These are phyloP conservation scores for Ptilonorhynchus violaceus DNA, from an alignment of 2,113 vertebrate genomes.

Conservation along the genomic window DNA sequence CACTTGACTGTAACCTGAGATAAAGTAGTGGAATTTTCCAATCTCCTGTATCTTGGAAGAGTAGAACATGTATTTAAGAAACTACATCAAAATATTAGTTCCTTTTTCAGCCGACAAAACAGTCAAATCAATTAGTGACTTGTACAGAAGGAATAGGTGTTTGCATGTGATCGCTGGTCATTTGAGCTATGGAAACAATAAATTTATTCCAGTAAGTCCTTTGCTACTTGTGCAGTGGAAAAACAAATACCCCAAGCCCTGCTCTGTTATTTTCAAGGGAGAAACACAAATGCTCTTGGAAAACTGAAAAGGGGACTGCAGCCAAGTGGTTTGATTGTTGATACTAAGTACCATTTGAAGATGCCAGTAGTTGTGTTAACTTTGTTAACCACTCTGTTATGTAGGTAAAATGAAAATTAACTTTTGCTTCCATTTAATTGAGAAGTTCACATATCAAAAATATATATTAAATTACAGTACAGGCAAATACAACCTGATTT, in stretches of 20 bases:
- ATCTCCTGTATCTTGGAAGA: neutral
- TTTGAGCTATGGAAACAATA: neutral
- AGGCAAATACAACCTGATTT: neutral
- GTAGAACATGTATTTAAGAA: neutral
- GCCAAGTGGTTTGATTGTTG: neutral
- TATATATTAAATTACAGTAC: neutral
- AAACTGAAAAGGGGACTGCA: neutral
- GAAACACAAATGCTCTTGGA: neutral
- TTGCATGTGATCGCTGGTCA: neutral
- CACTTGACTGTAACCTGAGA: neutral
- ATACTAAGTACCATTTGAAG: neutral
- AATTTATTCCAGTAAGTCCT: neutral
- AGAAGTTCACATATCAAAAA: neutral
- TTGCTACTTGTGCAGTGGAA: neutral
- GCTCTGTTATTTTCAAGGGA: neutral
- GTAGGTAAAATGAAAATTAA: neutral
- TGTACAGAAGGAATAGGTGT: neutral
- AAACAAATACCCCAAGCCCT: neutral
- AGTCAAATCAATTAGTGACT: neutral
- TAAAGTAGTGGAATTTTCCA: neutral
- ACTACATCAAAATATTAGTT: neutral
- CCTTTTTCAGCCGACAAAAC: neutral
- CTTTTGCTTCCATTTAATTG: neutral
- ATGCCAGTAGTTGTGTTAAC: neutral
- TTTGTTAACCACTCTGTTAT: neutral